Evolutionary conservation across 2,888 invertebrate genomes (phyloP), one percentile per base, ranked within the genome.

Genomic region (Acleris sparsana): DNA sequence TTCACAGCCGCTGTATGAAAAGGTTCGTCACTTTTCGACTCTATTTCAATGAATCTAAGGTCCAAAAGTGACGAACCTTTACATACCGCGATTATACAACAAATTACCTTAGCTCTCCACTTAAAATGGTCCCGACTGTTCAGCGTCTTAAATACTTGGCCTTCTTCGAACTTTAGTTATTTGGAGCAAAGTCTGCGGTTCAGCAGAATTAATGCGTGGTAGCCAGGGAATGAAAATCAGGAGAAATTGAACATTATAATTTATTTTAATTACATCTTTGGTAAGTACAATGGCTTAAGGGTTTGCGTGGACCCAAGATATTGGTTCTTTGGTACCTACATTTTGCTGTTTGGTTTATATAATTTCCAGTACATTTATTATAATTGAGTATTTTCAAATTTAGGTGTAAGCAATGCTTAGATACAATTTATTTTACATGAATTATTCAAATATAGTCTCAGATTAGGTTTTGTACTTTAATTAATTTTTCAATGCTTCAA

Each of bases 241-340:
- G 20, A 65, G 67, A 70, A 69, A 73, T 79, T 74, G 69, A 84
- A 82, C 78, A 79, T 83, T 84, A 86, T 77, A 78, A 76, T 84
- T 85, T 80, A 82, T 78, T 80, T 80, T 79, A 80, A 83, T 82
- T 87, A 89, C 78, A 86, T 90, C 91, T 92, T 92, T 92, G 92
- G 92, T 92, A 89, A 88, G 88, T 89, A 87, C 88, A 90, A 87
- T 87, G 87, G 88, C 85, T 82, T 83, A 70, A 73, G 85, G 85
- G 85, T 79, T 79, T 73, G 53, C 44, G 63, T 87, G 85, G 84
- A 84, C 89, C 87, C 87, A 71, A 77, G 70, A 72, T 71, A 73
- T 87, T 88, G 85, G 84, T 88, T 88, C 88, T 88, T 88, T 88
- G 86, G 84, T 85, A 80, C 73, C 73, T 77, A 77, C 66, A 64